These are phyloP conservation scores for Mustela lutreola DNA, from an alignment of 2,113 vertebrate genomes.

Conservation along the genomic window DNA sequence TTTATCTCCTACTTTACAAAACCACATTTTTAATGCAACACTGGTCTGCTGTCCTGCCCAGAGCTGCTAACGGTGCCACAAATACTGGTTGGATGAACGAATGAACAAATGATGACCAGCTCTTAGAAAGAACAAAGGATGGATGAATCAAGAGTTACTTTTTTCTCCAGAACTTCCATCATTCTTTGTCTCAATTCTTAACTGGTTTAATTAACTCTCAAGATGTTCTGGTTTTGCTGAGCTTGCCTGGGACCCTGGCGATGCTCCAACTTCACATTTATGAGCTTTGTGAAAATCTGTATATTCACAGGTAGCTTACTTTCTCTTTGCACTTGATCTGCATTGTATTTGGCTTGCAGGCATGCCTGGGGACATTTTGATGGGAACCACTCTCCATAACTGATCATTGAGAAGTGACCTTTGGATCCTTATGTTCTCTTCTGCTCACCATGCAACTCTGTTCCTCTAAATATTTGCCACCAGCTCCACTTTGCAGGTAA, in stretches of 20 bases:
- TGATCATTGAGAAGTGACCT: not conserved
- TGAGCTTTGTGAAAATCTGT: not conserved
- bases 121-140: not conserved
- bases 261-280: not conserved
- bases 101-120: not conserved
- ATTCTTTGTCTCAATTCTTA: not conserved
- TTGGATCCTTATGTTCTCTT: not conserved
- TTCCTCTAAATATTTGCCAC: not conserved
- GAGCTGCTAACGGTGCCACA: not conserved
- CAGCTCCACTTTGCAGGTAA: not conserved
- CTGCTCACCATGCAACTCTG: not conserved
- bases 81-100: not conserved
- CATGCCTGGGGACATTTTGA: not conserved
- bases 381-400: not conserved
- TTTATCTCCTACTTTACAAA: conserved; percentile 25
- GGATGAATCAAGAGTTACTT: not conserved
- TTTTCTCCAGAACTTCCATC: not conserved
- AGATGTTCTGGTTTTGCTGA: not conserved
- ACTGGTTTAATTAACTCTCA: not conserved
- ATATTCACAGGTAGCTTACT: no score
- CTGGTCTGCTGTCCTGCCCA: not conserved
- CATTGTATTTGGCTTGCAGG: not conserved
- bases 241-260: not conserved
- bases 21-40: not conserved
- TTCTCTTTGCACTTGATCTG: not conserved